Conservation (phyloP, 2,113 vertebrate genomes). For the Pseudopipra pipra region DNA sequence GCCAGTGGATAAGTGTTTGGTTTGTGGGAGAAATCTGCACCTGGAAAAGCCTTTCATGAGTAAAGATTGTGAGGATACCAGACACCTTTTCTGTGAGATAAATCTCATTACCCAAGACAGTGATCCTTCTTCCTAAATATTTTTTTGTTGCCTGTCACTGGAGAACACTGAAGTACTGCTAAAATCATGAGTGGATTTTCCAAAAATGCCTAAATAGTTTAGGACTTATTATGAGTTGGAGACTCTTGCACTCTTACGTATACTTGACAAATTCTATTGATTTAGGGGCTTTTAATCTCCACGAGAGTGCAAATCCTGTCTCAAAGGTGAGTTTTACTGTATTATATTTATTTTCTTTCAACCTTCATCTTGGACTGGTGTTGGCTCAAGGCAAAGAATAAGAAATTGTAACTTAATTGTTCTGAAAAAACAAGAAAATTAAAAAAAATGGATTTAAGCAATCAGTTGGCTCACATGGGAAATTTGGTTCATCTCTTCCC, state of each 20-base stretch:
- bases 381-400: neutral
- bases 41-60: neutral
- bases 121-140: neutral
- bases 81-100: neutral
- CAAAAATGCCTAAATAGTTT: neutral
- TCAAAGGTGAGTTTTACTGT: neutral
- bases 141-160: neutral
- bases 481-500: neutral
- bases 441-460: neutral
- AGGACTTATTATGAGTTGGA: neutral
- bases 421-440: neutral
- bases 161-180: neutral
- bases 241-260: fast-evolving
- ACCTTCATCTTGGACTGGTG: neutral
- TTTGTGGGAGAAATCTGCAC: neutral
- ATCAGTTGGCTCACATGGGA: neutral
- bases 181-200: neutral
- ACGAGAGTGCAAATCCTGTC: fast-evolving
- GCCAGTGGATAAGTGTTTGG: neutral
- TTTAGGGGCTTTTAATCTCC: neutral
- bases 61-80: neutral
- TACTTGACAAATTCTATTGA: neutral
- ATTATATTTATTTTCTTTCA: neutral
- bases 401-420: neutral
- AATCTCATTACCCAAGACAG: neutral